A percentile compares a stretch with the other conserved stretches of the same genome.
Conservation (phyloP, 2,888 invertebrate genomes). For the Agrilus mali region DNA sequence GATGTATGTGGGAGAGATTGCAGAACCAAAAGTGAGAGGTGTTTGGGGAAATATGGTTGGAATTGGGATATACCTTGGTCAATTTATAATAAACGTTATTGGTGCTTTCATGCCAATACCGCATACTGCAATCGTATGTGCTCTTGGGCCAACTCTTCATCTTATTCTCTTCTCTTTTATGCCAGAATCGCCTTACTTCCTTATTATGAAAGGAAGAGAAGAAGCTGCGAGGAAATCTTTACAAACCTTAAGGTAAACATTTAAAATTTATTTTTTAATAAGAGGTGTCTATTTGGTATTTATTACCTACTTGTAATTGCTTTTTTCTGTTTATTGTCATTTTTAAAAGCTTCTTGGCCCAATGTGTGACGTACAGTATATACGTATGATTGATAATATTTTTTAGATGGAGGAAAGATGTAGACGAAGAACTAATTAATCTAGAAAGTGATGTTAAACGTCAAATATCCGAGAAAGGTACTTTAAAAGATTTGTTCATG, state of each 20-base stretch:
- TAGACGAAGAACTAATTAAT: constrained; percentile 16
- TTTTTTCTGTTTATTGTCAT: no score
- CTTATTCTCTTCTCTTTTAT: constrained; percentile 16
- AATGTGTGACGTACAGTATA: constrained; percentile 6
- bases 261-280: no score
- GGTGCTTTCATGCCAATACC: constrained; percentile 30
- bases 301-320: no score
- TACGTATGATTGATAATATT: no score
- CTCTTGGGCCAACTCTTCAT: constrained; percentile 12
- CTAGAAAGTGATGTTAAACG: constrained; percentile 20
- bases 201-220: constrained; percentile 18
- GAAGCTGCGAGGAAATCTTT: constrained; percentile 18
- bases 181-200: constrained; percentile 26
- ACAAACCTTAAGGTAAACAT: constrained; percentile 12
- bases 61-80: constrained; percentile 17
- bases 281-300: no score
- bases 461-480: constrained; percentile 25
- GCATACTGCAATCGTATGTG: constrained; percentile 10
- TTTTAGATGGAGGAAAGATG: constrained; percentile 8
- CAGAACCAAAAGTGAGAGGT: constrained; percentile 21
- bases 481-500: constrained; percentile 21
- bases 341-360: no score
- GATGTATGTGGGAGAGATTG: constrained; percentile 15
- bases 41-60: constrained; percentile 21
- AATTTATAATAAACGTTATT: constrained; percentile 33